A percentile compares a stretch with the other conserved stretches of the same genome.
Conservation (phyloP, 1,140 invertebrate genomes). For the Eumaeus atala region DNA sequence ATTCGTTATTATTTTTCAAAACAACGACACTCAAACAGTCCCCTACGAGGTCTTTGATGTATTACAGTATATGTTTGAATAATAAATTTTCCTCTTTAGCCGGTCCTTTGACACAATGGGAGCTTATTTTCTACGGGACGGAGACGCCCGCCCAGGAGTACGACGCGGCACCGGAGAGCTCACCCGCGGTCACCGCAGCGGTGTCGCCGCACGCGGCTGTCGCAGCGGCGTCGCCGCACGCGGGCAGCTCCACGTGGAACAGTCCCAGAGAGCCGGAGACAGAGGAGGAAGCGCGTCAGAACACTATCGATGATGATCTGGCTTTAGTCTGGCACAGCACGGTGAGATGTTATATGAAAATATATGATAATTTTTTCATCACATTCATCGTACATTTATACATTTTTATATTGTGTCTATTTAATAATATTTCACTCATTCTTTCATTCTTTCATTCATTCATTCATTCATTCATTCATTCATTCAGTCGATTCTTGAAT, state of each 20-base stretch:
- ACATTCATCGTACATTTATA: too few species aligned
- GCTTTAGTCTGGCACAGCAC: slow-evolving; percentile 51
- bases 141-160: slow-evolving; percentile 76
- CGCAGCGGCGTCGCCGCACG: slow-evolving; percentile 17
- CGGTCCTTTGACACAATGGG: slow-evolving; percentile 79
- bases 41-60: too few species aligned
- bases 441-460: too few species aligned
- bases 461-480: too few species aligned
- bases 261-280: slow-evolving; percentile 32
- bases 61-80: not conserved
- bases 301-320: slow-evolving; percentile 51
- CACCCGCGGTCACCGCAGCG: slow-evolving; percentile 26
- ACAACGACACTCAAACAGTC: too few species aligned
- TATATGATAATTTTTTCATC: too few species aligned
- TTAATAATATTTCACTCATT: too few species aligned
- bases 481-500: too few species aligned
- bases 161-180: slow-evolving; percentile 50
- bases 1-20: too few species aligned
- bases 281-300: slow-evolving; percentile 39
- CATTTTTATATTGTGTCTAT: too few species aligned
- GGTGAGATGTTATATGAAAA: slow-evolving; percentile 37
- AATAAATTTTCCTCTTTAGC: slow-evolving; percentile 33
- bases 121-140: slow-evolving; percentile 86
- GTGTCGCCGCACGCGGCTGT: slow-evolving; percentile 26
- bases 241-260: slow-evolving; percentile 24